Base-by-base conservation (phyloP, 2,113 vertebrate genomes). In the Hippocampus barbouri region DNA sequence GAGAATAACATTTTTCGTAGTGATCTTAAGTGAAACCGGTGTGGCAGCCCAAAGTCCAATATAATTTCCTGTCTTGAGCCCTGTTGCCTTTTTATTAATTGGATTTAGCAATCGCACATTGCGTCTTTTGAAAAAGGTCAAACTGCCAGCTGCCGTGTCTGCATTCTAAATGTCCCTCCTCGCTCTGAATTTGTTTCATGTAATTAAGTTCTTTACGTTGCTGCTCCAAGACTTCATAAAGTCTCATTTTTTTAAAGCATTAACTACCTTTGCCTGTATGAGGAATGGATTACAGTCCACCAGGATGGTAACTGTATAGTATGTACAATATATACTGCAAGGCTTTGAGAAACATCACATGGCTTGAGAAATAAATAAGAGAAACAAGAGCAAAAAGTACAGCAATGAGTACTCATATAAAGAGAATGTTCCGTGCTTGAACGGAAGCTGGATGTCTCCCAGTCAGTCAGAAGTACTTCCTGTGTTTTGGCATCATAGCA, bases 401-500 rank as follows among this genome's bases (percentile, higher is more conserved):
- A 78, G 41, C 68, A 72, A 79, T 65, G 72, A 61, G 77, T 76
- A 87, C 77, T 76, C 66, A 86, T 80, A 86, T 77, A 71, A 82
- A 82, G 67, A 82, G 67, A 85, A 68, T 60, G 16, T 83, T 78
- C 68, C 79, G 76, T 74, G 83, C 76, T 34, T 79, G 66, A 75
- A 7, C 68, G 73, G 30, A 34, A 69, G 61, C 76, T 68, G 74
- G 60, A 68, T 54, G 10, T 70, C 70, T 62, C 43, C 51, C 10
- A 61, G 53, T 16, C 9, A 63, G 66, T 80, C 61, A 67, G 10
- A 20, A 57, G 16, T 66, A 4, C 20, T 66, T 54, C 38, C 25
- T 20, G 0, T 65, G 40, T 75, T 88, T 81, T 79, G 63, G 45
- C 49, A 89, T 96, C 94, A 97, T 87, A 92, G 92, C 0, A 61